Evolutionary conservation across 2,797 vertebrate genomes (phyloP), one percentile per base, ranked within the genome.

Genomic region (Adrianichthys oophorus): DNA sequence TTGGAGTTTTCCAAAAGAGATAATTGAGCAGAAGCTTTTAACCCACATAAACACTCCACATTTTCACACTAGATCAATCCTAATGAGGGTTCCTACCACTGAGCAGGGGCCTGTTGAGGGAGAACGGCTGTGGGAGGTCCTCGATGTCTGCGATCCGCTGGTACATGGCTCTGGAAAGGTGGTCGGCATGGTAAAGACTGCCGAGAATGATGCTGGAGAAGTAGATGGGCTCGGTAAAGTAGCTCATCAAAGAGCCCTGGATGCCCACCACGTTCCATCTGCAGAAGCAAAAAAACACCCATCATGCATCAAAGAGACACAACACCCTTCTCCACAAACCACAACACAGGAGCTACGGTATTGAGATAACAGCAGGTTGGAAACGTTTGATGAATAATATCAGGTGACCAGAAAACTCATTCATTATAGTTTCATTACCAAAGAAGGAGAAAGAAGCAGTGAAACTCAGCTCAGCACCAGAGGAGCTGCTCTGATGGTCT

Each of bases 201-300:
- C 96, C 96, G 90, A 98, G 85, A 85, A 98, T 96, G 86, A 98
- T 94, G 89, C 96, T 98, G 68, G 95, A 96, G 88, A 97, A 93
- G 90, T 98, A 98, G 74, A 98, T 87, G 49, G 96, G 96, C 82
- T 95, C 94, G n/a, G 94, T 92, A 67, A 98, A 96, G 82, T 95
- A 92, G 90, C 94, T 96, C 90, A 98, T 92, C 82, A 98, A 89
- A 55, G 96, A 93, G 57, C 96, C 96, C 85, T 98, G 96, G 76
- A 98, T 86, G 55, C 96, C 96, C 43, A 97, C 90, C 76, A 98
- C 93, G 49, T 97, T 98, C 96, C 96, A 98, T 88, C 96, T 98
- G 26, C 24, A 23, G 16, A 10, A 15, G 1, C 49, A 52, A 14
- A 46, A 49, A 19, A 41, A 57, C 16, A 45, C 15, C 40, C 42